Evolutionary conservation across 2,113 vertebrate species (phyloP).

Genomic region (Marmota monax): DNA sequence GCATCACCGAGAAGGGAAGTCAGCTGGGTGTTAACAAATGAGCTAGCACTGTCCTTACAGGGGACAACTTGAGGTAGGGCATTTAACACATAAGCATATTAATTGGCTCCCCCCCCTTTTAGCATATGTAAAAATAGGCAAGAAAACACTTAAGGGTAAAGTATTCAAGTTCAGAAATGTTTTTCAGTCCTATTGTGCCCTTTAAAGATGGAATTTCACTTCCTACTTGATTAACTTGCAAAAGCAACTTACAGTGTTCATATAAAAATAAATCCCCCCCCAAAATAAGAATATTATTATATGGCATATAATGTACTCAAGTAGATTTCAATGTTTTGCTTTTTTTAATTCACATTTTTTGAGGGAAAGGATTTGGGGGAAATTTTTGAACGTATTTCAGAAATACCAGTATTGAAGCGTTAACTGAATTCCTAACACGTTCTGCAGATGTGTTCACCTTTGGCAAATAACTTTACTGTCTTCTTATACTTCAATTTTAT

Average conservation of each 20-base stretch:
- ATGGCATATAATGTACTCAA: not conserved
- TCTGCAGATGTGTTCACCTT: not conserved
- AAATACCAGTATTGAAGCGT: not conserved
- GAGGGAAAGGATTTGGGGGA: not conserved
- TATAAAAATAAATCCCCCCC: not conserved
- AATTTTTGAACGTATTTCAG: not conserved
- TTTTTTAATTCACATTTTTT: not conserved
- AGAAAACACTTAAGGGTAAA: not conserved
- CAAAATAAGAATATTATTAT: not conserved
- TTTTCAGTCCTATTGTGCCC: not conserved
- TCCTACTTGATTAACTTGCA: not conserved
- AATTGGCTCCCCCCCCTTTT: not conserved
- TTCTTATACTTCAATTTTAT: not conserved
- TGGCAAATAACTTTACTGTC: not conserved
- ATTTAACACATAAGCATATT: not conserved
- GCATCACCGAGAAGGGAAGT: not conserved
- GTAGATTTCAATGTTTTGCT: not conserved
- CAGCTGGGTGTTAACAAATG: not conserved
- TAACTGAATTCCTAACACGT: not conserved
- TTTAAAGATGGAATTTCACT: conserved; percentile 8
- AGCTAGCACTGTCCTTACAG: not conserved
- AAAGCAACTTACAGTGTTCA: not conserved
- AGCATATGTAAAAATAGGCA: not conserved
- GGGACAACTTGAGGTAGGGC: not conserved
- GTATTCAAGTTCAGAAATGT: not conserved